phyloP scores from a whole-genome alignment of 2,797 vertebrate species.

The Sebastes jordani region DNA sequence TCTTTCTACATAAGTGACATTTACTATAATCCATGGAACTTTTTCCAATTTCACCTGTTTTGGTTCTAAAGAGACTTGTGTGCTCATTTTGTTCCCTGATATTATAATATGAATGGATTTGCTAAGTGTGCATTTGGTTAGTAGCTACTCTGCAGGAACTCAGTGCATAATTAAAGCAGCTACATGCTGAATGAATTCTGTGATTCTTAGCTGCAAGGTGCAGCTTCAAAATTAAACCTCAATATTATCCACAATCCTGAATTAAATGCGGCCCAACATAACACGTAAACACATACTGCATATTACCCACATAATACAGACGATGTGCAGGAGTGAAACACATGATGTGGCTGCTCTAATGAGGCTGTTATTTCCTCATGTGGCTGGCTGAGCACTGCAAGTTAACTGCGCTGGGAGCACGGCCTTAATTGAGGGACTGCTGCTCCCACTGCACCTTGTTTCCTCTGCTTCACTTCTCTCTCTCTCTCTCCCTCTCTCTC shows the following conservation, averaged over 20 bases:
- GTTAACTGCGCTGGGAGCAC: constrained; percentile 54
- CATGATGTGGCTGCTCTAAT: constrained; percentile 46
- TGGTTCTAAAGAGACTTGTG: background rate
- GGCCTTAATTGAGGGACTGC: constrained; percentile 57
- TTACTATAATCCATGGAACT: background rate
- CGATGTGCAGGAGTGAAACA: constrained; percentile 30
- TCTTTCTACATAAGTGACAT: background rate
- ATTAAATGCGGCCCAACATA: background rate
- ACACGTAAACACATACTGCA: background rate
- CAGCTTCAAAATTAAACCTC: constrained; percentile 12
- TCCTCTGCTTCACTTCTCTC: constrained; percentile 42
- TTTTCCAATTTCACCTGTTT: background rate
- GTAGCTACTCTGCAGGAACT: constrained; percentile 1
- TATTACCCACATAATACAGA: background rate
- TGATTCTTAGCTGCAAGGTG: background rate
- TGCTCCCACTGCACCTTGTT: constrained; percentile 55
- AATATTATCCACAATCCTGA: background rate
- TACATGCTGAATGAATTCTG: background rate
- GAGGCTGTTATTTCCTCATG: constrained; percentile 58
- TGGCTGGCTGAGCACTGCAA: constrained; percentile 49
- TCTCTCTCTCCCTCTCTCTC: background rate
- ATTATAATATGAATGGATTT: constrained; percentile 3
- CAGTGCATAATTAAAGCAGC: constrained; percentile 6
- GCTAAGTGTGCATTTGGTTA: constrained; percentile 1
- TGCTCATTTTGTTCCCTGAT: background rate